phyloP scores from a whole-genome alignment of 2,797 vertebrate species.

The Sebastes cheni region DNA sequence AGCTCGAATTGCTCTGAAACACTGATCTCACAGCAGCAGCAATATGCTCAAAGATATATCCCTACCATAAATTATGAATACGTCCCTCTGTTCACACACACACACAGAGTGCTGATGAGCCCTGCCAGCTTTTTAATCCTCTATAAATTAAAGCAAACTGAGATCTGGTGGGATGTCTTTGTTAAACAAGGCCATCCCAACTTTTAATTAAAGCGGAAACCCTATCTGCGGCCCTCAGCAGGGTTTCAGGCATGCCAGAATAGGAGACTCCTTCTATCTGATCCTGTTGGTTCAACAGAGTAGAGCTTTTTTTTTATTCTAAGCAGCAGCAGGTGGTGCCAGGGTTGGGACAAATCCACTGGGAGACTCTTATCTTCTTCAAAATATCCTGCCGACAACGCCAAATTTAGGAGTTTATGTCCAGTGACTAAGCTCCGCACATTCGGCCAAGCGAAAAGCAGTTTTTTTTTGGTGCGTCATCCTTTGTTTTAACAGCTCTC shows the following conservation, averaged over 20 bases:
- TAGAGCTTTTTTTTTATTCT: slow-evolving; percentile 16
- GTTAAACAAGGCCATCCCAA: slow-evolving; percentile 58
- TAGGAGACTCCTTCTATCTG: slow-evolving; percentile 50
- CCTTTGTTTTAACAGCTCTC: slow-evolving; percentile 3
- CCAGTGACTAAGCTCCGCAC: not conserved
- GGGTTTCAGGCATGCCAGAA: slow-evolving; percentile 17
- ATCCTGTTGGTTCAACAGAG: slow-evolving; percentile 48
- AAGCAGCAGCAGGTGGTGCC: slow-evolving; percentile 50
- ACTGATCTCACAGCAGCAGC: slow-evolving; percentile 33
- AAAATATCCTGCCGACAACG: not conserved
- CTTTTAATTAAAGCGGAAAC: slow-evolving; percentile 76
- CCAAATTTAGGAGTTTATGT: slow-evolving; percentile 26
- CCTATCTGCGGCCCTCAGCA: slow-evolving; percentile 48
- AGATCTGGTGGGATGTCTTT: slow-evolving; percentile 65
- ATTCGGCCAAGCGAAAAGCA: not conserved
- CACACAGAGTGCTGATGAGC: slow-evolving; percentile 31
- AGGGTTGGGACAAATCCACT: slow-evolving; percentile 25
- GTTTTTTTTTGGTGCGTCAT: slow-evolving; percentile 13
- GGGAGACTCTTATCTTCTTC: slow-evolving; percentile 14
- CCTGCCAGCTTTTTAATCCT: slow-evolving; percentile 68
- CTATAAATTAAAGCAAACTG: slow-evolving; percentile 65
- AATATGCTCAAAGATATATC: slow-evolving; percentile 33
- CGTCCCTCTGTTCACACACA: slow-evolving; percentile 26
- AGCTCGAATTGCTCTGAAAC: not conserved
- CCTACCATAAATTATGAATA: slow-evolving; percentile 33